A percentile compares a stretch with the other conserved stretches of the same genome.
Conservation (phyloP, 2,113 vertebrate genomes). For the Scomber scombrus region DNA sequence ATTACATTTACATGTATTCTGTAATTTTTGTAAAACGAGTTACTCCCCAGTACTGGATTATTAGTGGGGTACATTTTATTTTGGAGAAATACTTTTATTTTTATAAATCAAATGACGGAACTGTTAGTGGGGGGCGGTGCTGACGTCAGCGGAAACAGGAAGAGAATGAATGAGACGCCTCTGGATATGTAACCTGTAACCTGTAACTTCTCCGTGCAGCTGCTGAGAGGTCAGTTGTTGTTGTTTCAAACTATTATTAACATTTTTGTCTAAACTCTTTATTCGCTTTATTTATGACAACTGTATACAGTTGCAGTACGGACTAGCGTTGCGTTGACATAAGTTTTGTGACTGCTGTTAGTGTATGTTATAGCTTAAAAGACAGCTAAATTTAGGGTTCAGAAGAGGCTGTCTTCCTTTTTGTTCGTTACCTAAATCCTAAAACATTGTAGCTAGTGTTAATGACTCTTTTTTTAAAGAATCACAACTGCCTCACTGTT, state of each 20-base stretch:
- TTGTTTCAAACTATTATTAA: background rate
- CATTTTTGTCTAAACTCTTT: background rate
- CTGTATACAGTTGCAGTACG: background rate
- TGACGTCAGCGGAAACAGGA: constrained; percentile 72
- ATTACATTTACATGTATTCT: no score
- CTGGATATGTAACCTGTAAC: constrained; percentile 1
- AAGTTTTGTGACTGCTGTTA: background rate
- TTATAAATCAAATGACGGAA: constrained; percentile 10
- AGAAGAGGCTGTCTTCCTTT: background rate
- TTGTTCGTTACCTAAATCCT: no score
- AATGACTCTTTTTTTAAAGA: background rate
- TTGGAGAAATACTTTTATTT: no score
- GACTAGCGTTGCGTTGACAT: background rate
- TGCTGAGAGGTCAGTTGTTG: constrained; percentile 58
- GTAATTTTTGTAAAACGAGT: no score
- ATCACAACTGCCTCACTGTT: background rate
- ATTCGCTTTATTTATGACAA: background rate
- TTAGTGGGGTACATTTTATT: no score
- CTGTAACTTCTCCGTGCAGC: constrained; percentile 5
- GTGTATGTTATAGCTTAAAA: background rate
- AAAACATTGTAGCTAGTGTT: no score
- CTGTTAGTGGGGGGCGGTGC: background rate
- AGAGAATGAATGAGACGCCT: constrained; percentile 35
- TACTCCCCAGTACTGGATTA: no score
- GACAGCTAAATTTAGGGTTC: background rate